Evolutionary conservation across 2,888 invertebrate genomes (phyloP).

Genomic region (Tinea trinotella): DNA sequence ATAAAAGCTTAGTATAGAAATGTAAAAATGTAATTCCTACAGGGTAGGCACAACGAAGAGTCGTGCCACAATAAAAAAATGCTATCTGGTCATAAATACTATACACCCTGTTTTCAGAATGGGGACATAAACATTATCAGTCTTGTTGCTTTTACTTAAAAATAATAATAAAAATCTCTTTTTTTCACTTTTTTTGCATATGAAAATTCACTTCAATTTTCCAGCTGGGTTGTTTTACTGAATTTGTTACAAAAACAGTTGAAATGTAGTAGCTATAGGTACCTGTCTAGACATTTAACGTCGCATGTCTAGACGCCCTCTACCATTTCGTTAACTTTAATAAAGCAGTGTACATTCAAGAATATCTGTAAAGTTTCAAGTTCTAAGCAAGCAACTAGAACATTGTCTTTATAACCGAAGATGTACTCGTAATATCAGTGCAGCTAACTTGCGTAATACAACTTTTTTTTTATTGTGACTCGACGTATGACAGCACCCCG

Average conservation of each 20-base stretch:
- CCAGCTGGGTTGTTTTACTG: background rate
- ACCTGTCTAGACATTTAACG: constrained; percentile 64
- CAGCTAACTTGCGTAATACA: background rate
- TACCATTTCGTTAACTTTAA: constrained; percentile 35
- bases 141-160: too few species aligned
- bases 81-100: too few species aligned
- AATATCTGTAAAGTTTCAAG: background rate
- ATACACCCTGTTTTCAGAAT: too few species aligned
- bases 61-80: too few species aligned
- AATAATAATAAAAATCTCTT: too few species aligned
- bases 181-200: background rate
- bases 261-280: constrained; percentile 27
- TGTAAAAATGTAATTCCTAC: too few species aligned
- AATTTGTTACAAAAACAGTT: constrained; percentile 2
- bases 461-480: too few species aligned
- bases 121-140: too few species aligned
- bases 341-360: background rate
- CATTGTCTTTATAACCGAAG: constrained; percentile 2
- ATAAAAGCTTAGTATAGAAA: too few species aligned
- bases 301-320: constrained; percentile 56
- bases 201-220: background rate
- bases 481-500: too few species aligned
- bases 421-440: background rate
- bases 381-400: background rate
- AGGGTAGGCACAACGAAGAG: too few species aligned